Evolutionary conservation across 2,113 vertebrate genomes (phyloP), one percentile per base, ranked within the genome.

Genomic region (Lophotis ruficrista): DNA sequence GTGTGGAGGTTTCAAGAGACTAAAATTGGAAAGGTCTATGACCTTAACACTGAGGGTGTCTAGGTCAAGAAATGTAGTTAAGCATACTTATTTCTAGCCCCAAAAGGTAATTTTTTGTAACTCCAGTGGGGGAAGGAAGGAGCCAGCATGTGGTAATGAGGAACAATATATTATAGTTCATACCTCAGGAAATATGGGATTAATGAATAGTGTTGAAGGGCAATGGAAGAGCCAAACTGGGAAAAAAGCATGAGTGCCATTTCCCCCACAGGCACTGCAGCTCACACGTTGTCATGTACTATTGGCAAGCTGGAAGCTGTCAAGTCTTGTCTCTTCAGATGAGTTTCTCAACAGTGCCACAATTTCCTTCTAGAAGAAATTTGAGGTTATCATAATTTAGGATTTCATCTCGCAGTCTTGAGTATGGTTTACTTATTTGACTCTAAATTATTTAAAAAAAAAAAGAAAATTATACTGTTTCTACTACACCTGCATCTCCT

Each of bases 1-100:
- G 8, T 56, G 33, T 56, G 48, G 31, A 66, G 5, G 19, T 68
- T 96, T 78, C 48, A 84, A 72, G 57, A 79, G 22, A 68, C 23
- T 87, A 82, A 96, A 85, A 85, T 10, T 64, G 15, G 88, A 85
- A 93, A 94, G 45, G 57, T 82, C 82, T 78, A 31, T 85, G 70
- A 82, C 70, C 57, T 82, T 68, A 56, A 53, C 2, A 1, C 38
- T 53, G 22, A 56, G 6, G 43, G 18, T 60, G 28, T 75, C 56
- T 37, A 84, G 25, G 43, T 75, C 56, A 85, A 87, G n/a, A 79
- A 76, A 18, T 38, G 22, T 58, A 71, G 48, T n/a, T 73, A 62
- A 64, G 83, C 18, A 47, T 81, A 66, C 22, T 54, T 48, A 56
- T 47, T 84, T 87, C 64, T 71, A 90, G 17, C 14, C 28, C 9